Evolutionary conservation across 92 coral and sea anemone species (phyloP).

Genomic region (Chrysogorgia sp.): DNA sequence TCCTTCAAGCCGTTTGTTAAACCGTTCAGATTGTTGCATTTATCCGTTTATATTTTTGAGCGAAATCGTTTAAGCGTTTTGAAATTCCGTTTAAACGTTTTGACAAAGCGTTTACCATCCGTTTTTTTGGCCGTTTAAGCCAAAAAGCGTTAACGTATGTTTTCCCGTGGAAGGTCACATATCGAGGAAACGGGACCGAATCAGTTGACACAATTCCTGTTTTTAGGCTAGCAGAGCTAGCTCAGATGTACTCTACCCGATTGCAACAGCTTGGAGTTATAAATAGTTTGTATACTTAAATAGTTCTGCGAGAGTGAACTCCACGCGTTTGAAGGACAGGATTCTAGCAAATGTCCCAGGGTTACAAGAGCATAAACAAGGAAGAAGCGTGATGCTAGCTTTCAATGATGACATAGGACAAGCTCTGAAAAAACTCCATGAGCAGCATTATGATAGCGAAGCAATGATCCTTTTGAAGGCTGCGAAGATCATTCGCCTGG

Average conservation of each 20-base stretch:
- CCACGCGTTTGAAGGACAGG: slow-evolving; percentile 59
- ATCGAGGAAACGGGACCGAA: slow-evolving; percentile 43
- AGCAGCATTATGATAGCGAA: slow-evolving; percentile 59
- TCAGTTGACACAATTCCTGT: slow-evolving; percentile 40
- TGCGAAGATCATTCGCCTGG: slow-evolving; percentile 59
- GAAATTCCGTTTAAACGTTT: too few relatives aligned
- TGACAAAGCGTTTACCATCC: too few relatives aligned
- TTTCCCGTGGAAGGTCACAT: too few relatives aligned
- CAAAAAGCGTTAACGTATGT: too few relatives aligned
- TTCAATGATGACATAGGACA: slow-evolving; percentile 56
- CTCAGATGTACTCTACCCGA: slow-evolving; percentile 42
- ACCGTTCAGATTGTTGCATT: too few relatives aligned
- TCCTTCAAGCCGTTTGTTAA: too few relatives aligned
- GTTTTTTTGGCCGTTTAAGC: too few relatives aligned
- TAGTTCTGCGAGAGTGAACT: slow-evolving; percentile 29
- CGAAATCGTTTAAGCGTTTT: too few relatives aligned
- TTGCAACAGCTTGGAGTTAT: slow-evolving; percentile 53
- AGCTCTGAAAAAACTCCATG: slow-evolving; percentile 43
- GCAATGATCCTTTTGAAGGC: slow-evolving; percentile 54
- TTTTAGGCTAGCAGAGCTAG: slow-evolving; percentile 44
- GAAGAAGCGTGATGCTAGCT: slow-evolving; percentile 52
- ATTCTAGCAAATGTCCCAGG: slow-evolving; percentile 60
- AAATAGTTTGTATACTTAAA: too few relatives aligned
- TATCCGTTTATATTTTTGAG: too few relatives aligned
- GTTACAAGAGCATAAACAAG: slow-evolving; percentile 63